Percentiles rank a stretch among this genome's conserved stretches.
These are phyloP conservation scores for Epistrophe grossulariae DNA, from an alignment of 2,888 invertebrate species.

Conservation along the genomic window DNA sequence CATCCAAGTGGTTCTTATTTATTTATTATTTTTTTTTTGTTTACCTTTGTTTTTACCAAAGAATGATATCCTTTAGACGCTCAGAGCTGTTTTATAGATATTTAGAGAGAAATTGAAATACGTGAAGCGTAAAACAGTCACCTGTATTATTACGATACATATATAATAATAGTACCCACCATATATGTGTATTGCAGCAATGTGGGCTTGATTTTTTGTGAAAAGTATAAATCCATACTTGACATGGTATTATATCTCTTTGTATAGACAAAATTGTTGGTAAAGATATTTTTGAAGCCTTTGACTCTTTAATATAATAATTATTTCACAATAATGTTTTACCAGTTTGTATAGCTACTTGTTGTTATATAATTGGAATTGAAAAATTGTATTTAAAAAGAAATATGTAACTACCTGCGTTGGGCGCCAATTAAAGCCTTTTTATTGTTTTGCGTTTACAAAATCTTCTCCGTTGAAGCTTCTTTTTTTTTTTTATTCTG, in stretches of 20 bases:
- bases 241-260: too few species aligned
- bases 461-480: too few species aligned
- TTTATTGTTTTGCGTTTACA: neutral
- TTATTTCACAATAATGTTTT: neutral
- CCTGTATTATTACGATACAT: neutral
- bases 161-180: neutral
- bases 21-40: constrained; percentile 17
- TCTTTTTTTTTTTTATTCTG: too few species aligned
- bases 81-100: constrained; percentile 63
- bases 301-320: neutral
- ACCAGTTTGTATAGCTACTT: neutral
- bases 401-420: neutral
- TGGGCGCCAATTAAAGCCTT: constrained; percentile 2
- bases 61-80: constrained; percentile 57
- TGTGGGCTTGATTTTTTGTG: neutral
- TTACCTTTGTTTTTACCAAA: constrained; percentile 15
- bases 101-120: constrained; percentile 68
- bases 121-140: constrained; percentile 54
- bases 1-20: constrained; percentile 58
- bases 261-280: neutral
- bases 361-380: neutral
- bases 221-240: neutral
- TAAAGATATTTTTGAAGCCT: neutral
- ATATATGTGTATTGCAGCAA: neutral
- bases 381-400: neutral